These are phyloP conservation scores for Hyaena hyaena DNA, from an alignment of 2,113 vertebrate species.

Conservation along the genomic window DNA sequence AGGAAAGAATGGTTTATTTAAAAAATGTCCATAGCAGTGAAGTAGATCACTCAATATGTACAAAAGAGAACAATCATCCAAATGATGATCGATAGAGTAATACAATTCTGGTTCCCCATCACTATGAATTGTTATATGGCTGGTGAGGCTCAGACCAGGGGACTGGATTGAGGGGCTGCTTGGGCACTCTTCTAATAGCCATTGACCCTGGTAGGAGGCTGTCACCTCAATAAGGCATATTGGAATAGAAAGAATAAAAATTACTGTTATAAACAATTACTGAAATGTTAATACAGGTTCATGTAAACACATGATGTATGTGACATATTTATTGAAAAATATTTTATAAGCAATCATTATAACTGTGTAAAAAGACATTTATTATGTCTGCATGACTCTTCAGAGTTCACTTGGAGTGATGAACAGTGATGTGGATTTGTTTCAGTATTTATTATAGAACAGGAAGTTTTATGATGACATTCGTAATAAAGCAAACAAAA, in stretches of 20 bases:
- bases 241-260: not conserved
- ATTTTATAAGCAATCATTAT: not conserved
- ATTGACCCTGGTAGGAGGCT: not conserved
- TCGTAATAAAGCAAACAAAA: not conserved
- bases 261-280: not conserved
- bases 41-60: not conserved
- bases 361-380: not conserved
- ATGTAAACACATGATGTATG: not conserved
- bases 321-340: constrained; percentile 4
- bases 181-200: not conserved
- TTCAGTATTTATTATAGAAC: constrained; percentile 24
- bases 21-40: not conserved
- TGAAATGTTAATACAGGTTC: constrained; percentile 10
- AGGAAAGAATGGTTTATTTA: not conserved
- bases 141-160: not conserved
- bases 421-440: not conserved
- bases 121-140: not conserved
- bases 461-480: not conserved
- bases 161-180: not conserved
- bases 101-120: not conserved
- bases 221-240: not conserved
- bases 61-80: not conserved
- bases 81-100: not conserved
- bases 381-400: not conserved
- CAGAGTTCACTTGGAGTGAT: not conserved